Evolutionary conservation across 2,888 invertebrate genomes (phyloP).

Genomic region (Ypsolopha scabrella): DNA sequence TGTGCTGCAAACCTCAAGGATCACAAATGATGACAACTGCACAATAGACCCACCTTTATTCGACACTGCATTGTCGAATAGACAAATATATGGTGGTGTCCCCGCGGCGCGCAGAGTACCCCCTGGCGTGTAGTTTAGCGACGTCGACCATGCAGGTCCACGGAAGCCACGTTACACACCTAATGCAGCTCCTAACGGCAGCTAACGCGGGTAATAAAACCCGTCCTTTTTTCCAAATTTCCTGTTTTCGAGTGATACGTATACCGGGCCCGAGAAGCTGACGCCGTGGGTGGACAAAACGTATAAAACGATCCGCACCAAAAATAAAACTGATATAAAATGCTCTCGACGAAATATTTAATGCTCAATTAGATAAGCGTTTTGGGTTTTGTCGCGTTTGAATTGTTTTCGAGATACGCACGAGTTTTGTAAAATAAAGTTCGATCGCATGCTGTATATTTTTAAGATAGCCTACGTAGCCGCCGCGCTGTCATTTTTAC

Average conservation of each 20-base stretch:
- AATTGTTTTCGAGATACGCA: conserved; percentile 50
- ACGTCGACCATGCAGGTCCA: conserved; percentile 33
- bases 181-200: conserved; percentile 63
- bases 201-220: conserved; percentile 66
- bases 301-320: conserved; percentile 55
- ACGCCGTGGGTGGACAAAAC: conserved; percentile 65
- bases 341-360: conserved; percentile 67
- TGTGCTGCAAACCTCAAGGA: conserved; percentile 67
- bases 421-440: conserved; percentile 10
- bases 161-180: conserved; percentile 65
- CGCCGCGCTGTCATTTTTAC: conserved; percentile 25
- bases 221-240: conserved; percentile 60
- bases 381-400: conserved; percentile 62
- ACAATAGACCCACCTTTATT: conserved; percentile 53
- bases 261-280: conserved; percentile 50
- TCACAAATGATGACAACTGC: conserved; percentile 64
- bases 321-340: conserved; percentile 66
- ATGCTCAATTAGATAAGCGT: conserved; percentile 69
- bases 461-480: background rate
- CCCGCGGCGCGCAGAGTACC: conserved; percentile 39
- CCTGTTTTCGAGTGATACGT: conserved; percentile 60
- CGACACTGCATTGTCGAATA: conserved; percentile 58
- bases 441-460: conserved; percentile 15
- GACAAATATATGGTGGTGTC: conserved; percentile 56
- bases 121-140: conserved; percentile 55